Evolutionary conservation across 2,797 vertebrate genomes (phyloP).

Genomic region (Rhinella marina): DNA sequence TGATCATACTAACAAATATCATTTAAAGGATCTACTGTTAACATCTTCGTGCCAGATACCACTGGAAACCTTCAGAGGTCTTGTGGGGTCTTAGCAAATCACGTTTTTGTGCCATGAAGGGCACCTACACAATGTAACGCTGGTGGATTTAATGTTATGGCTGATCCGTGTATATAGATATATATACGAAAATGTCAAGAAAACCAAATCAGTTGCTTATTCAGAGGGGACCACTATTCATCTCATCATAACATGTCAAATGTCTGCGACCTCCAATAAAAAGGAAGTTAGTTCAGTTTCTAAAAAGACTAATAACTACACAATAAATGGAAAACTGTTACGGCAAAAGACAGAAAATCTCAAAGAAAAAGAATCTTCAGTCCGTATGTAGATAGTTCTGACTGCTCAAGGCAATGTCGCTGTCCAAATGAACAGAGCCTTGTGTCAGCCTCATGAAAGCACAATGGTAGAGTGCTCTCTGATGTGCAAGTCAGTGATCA

Average conservation of each 20-base stretch:
- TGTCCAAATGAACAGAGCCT: slow-evolving; percentile 24
- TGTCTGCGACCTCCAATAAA: background rate
- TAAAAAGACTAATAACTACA: background rate
- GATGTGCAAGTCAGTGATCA: slow-evolving; percentile 3
- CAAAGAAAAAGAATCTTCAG: background rate
- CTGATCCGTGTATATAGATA: too few relatives aligned
- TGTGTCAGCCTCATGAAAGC: slow-evolving; percentile 31
- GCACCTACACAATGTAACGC: too few relatives aligned
- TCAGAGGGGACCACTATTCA: background rate
- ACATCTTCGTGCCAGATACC: too few relatives aligned
- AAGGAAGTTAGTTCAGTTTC: background rate
- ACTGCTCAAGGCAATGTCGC: background rate
- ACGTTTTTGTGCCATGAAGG: too few relatives aligned
- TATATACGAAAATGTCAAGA: background rate
- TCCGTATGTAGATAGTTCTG: background rate
- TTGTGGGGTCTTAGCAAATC: too few relatives aligned
- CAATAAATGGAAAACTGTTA: background rate
- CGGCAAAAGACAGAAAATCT: background rate
- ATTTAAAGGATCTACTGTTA: too few relatives aligned
- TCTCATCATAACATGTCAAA: background rate
- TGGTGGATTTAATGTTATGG: too few relatives aligned
- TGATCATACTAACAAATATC: too few relatives aligned
- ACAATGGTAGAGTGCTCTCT: slow-evolving; percentile 16
- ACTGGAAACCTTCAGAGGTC: too few relatives aligned
- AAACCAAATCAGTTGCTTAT: background rate